These are phyloP conservation scores for Acridotheres tristis DNA, from an alignment of 2,797 vertebrate species.

Conservation along the genomic window DNA sequence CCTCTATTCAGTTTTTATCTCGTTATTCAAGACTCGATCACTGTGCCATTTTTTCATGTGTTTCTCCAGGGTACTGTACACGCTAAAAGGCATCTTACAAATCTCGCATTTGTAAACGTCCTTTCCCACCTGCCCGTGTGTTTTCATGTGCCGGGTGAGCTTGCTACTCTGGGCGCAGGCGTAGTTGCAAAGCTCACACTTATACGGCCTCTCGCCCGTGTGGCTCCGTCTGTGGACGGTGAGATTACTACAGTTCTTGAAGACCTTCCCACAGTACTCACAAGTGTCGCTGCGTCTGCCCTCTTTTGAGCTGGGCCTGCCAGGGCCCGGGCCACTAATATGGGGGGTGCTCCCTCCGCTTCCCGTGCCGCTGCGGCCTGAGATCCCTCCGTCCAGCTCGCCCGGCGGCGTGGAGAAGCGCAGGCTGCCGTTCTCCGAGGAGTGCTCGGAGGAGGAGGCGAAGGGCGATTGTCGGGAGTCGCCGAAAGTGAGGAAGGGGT, in stretches of 20 bases:
- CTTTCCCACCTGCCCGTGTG: conserved; percentile 99
- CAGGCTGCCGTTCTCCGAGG: conserved; percentile 98
- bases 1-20: conserved; percentile 99
- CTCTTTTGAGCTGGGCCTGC: conserved; percentile 97
- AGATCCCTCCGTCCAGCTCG: conserved; percentile 96
- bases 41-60: conserved; percentile 99
- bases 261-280: conserved; percentile 98
- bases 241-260: conserved; percentile 99
- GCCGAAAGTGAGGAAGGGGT: conserved; percentile 98
- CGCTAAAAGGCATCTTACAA: conserved; percentile 99
- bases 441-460: conserved; percentile 98
- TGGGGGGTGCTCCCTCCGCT: conserved; percentile 99
- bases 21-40: conserved; percentile 98
- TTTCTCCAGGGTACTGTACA: conserved; percentile 99
- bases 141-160: conserved; percentile 99
- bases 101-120: conserved; percentile 99
- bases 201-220: conserved; percentile 99
- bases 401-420: conserved; percentile 98
- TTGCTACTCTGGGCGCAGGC: conserved; percentile 99
- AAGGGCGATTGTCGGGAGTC: conserved; percentile 99
- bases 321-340: conserved; percentile 91
- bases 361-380: conserved; percentile 96
- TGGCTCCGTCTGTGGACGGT: conserved; percentile 99
- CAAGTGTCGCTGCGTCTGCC: conserved; percentile 98
- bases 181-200: conserved; percentile 99